Percentiles rank a stretch among this genome's conserved stretches.
These are phyloP conservation scores for Monopis laevigella DNA, from an alignment of 2,888 invertebrate genomes.

Conservation along the genomic window DNA sequence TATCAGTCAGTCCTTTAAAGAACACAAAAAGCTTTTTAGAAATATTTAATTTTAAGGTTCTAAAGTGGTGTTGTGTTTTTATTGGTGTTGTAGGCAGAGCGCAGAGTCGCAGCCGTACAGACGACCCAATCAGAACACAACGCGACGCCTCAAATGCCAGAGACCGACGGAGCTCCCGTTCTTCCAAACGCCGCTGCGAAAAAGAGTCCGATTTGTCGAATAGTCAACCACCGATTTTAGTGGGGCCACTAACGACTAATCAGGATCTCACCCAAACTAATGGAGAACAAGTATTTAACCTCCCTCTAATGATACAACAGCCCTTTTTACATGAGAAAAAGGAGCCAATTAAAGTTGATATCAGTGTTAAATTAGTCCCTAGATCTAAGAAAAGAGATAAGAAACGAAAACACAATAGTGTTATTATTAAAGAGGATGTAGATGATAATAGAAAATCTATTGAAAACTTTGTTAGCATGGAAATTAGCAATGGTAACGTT, in stretches of 20 bases:
- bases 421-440: slow-evolving; percentile 34
- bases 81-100: slow-evolving; percentile 63
- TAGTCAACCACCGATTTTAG: slow-evolving; percentile 53
- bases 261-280: slow-evolving; percentile 54
- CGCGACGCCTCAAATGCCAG: slow-evolving; percentile 54
- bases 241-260: slow-evolving; percentile 60
- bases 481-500: slow-evolving; percentile 45
- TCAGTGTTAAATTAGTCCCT: slow-evolving; percentile 78
- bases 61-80: slow-evolving; percentile 68
- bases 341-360: slow-evolving; percentile 81
- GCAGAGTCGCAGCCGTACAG: slow-evolving; percentile 64
- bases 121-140: slow-evolving; percentile 68
- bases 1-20: too few species aligned
- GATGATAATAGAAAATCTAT: slow-evolving; percentile 36
- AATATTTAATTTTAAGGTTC: too few species aligned
- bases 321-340: slow-evolving; percentile 71
- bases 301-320: slow-evolving; percentile 65
- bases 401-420: slow-evolving; percentile 33
- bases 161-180: slow-evolving; percentile 35
- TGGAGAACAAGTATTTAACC: slow-evolving; percentile 53
- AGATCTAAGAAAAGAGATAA: slow-evolving; percentile 61
- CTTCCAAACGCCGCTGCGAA: slow-evolving; percentile 55
- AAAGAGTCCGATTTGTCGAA: slow-evolving; percentile 69
- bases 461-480: slow-evolving; percentile 54
- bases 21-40: too few species aligned